Evolutionary conservation across 2,888 invertebrate genomes (phyloP).

Genomic region (Nymphalis polychloros): DNA sequence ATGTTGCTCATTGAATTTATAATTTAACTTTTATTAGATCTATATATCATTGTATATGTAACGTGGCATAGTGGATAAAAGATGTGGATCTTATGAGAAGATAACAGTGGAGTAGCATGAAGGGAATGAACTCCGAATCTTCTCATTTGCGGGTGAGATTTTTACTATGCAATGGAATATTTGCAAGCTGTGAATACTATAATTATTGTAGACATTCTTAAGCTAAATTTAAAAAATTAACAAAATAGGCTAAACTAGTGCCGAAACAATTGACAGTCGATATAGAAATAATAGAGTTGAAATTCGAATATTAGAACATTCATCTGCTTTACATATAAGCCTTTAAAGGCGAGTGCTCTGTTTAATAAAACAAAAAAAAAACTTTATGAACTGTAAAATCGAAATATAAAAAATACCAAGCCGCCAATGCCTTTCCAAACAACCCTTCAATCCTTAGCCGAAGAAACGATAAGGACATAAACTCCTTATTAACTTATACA

Average conservation of each 20-base stretch:
- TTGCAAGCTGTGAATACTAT: too few relatives aligned
- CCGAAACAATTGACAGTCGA: too few relatives aligned
- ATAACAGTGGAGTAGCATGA: too few relatives aligned
- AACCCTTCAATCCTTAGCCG: background rate
- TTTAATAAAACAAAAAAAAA: background rate
- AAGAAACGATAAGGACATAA: slow-evolving; percentile 19
- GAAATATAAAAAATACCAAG: background rate
- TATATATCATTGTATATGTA: too few relatives aligned
- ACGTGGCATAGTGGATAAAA: too few relatives aligned
- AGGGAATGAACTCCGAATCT: too few relatives aligned
- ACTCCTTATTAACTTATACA: slow-evolving; percentile 23
- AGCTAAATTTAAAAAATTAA: background rate
- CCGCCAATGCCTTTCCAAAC: background rate
- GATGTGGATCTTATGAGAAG: too few relatives aligned
- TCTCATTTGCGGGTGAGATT: too few relatives aligned
- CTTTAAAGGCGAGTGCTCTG: background rate
- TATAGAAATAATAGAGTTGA: too few relatives aligned
- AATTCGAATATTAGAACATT: background rate
- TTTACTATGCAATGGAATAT: too few relatives aligned
- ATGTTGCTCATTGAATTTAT: background rate
- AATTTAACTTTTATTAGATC: background rate
- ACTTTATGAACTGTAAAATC: background rate
- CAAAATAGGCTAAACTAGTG: background rate
- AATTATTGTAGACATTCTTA: too few relatives aligned
- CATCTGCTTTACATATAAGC: background rate